phyloP scores from a whole-genome alignment of 2,113 vertebrate genomes.

The Trogon melanurus region DNA sequence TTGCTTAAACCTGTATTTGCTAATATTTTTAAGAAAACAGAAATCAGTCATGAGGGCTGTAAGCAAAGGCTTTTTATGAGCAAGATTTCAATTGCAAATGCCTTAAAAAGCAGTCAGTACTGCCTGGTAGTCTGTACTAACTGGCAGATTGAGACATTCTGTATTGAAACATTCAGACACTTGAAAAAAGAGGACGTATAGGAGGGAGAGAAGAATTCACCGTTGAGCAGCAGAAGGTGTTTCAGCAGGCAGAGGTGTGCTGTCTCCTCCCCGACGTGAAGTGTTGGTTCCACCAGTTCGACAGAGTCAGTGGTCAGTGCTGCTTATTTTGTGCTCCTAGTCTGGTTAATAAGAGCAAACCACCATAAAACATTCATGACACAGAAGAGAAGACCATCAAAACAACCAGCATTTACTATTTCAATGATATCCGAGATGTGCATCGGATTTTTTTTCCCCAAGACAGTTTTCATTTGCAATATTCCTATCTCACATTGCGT shows the following conservation, averaged over 20 bases:
- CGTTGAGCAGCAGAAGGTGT: background rate
- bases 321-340: background rate
- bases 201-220: background rate
- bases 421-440: background rate
- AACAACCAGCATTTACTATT: background rate
- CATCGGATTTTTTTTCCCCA: background rate
- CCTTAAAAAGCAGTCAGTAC: background rate
- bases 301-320: fast-evolving
- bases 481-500: background rate
- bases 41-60: background rate
- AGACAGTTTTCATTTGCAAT: background rate
- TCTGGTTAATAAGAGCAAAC: background rate
- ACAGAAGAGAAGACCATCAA: background rate
- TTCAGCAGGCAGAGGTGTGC: background rate
- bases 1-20: background rate
- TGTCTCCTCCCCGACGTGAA: background rate
- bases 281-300: background rate
- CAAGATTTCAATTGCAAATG: background rate
- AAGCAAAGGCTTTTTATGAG: background rate
- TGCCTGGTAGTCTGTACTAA: background rate
- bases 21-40: background rate
- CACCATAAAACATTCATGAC: background rate
- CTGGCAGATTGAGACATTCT: background rate
- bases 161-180: background rate
- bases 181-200: background rate